phyloP scores from a whole-genome alignment of 2,888 invertebrate genomes.

The Chouioia cunea region DNA sequence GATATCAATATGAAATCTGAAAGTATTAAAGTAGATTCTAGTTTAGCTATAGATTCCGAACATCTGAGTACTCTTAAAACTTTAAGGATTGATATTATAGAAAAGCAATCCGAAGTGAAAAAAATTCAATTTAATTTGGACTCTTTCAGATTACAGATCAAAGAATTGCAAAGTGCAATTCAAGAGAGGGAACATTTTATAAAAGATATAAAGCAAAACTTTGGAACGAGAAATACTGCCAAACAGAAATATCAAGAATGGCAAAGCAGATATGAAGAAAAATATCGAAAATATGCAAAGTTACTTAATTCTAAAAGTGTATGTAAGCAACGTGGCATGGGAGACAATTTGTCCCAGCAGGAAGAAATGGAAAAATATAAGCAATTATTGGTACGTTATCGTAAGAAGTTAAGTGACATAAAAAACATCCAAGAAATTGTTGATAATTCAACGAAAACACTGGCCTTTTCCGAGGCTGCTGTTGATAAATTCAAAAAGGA shows the following conservation, averaged over 20 bases:
- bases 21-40: not conserved
- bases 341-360: constrained; percentile 62
- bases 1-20: constrained; percentile 41
- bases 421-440: constrained; percentile 72
- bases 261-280: constrained; percentile 73
- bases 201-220: constrained; percentile 75
- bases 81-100: constrained; percentile 64
- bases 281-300: constrained; percentile 71
- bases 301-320: constrained; percentile 52
- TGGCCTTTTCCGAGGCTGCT: constrained; percentile 80
- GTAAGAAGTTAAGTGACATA: constrained; percentile 71
- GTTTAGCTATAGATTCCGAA: constrained; percentile 67
- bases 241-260: constrained; percentile 76
- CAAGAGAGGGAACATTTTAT: constrained; percentile 82
- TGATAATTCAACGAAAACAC: constrained; percentile 76
- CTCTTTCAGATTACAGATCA: constrained; percentile 77
- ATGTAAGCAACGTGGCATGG: constrained; percentile 53
- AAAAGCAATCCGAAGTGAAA: constrained; percentile 65
- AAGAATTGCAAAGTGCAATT: constrained; percentile 78
- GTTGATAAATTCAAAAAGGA: constrained; percentile 81
- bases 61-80: constrained; percentile 71
- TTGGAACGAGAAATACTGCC: constrained; percentile 72
- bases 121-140: constrained; percentile 73
- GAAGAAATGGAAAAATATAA: constrained; percentile 68
- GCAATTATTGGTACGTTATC: constrained; percentile 69